These are phyloP conservation scores for Ophiothrix spiculata DNA, from an alignment of 35 echinoderm and acorn worm species.

Conservation along the genomic window DNA sequence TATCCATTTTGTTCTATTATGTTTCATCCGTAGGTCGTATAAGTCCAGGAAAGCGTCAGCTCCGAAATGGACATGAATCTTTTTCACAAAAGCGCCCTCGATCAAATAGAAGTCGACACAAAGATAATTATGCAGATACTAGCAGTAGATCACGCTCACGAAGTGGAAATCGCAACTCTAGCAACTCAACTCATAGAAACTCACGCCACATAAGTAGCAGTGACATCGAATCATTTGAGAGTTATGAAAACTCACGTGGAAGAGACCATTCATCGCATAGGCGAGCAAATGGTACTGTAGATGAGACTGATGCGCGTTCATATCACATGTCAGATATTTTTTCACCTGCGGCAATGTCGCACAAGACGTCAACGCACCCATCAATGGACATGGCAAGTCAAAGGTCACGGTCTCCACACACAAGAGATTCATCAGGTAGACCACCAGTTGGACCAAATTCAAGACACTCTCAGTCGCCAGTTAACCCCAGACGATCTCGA, in stretches of 20 bases:
- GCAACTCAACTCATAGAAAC: not conserved
- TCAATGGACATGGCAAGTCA: not conserved
- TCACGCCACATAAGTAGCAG: slow-evolving; percentile 60
- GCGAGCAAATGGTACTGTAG: slow-evolving; percentile 16
- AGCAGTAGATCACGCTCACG: not conserved
- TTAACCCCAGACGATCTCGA: not conserved
- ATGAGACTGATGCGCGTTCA: slow-evolving; percentile 59
- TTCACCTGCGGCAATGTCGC: slow-evolving; percentile 21
- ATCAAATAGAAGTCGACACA: slow-evolving; percentile 4
- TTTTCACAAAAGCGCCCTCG: slow-evolving; percentile 39
- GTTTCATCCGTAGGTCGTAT: too few species aligned
- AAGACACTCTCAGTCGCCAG: not conserved
- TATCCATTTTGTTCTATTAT: too few species aligned
- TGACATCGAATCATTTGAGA: slow-evolving; percentile 49
- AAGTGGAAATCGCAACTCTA: slow-evolving; percentile 17
- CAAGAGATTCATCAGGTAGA: not conserved
- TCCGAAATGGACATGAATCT: slow-evolving; percentile 34
- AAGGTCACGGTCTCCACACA: not conserved
- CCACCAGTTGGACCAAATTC: not conserved
- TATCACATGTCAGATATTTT: slow-evolving; percentile 99
- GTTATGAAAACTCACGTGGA: slow-evolving; percentile 13
- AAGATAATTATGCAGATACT: not conserved
- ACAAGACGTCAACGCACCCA: not conserved
- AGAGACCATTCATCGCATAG: slow-evolving; percentile 15
- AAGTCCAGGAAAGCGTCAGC: slow-evolving; percentile 53